Conservation (phyloP, 2,113 vertebrate genomes). For the Brachyhypopomus occidentalis region DNA sequence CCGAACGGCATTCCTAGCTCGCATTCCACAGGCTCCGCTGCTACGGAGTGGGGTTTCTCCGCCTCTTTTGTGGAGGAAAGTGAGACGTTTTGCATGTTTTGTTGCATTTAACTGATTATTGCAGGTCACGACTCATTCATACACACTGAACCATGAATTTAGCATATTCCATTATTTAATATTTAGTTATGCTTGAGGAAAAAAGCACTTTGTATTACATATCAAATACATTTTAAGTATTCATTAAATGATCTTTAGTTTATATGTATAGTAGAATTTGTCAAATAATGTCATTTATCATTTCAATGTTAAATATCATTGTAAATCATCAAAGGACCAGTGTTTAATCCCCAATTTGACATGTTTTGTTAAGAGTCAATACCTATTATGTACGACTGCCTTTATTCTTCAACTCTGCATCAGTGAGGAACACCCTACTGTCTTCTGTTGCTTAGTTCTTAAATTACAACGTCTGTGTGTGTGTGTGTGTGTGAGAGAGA, state of each 20-base stretch:
- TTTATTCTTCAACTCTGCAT: neutral
- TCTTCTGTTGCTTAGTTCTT: neutral
- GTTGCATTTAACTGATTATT: conserved; percentile 3
- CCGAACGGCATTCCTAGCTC: conserved; percentile 80
- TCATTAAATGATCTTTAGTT: neutral
- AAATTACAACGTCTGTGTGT: conserved; percentile 17
- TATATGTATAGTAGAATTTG: neutral
- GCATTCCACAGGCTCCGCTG: conserved; percentile 78
- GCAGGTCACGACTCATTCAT: neutral
- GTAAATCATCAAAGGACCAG: neutral
- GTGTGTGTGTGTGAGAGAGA: conserved; percentile 15
- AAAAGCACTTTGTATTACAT: neutral
- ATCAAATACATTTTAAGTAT: neutral
- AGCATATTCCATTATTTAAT: neutral
- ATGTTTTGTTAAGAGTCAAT: neutral
- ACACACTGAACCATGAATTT: neutral
- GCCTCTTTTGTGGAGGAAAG: conserved; percentile 46
- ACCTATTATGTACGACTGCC: no score
- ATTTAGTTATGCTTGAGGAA: neutral
- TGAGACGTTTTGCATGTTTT: conserved; percentile 12
- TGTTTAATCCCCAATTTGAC: neutral
- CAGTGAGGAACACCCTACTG: neutral
- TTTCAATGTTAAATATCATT: neutral
- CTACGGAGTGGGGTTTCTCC: conserved; percentile 53
- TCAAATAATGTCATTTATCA: neutral